Percentiles rank a stretch among this genome's conserved stretches.
phyloP scores from a whole-genome alignment of 2,888 invertebrate species.

The Peribatodes rhomboidaria region DNA sequence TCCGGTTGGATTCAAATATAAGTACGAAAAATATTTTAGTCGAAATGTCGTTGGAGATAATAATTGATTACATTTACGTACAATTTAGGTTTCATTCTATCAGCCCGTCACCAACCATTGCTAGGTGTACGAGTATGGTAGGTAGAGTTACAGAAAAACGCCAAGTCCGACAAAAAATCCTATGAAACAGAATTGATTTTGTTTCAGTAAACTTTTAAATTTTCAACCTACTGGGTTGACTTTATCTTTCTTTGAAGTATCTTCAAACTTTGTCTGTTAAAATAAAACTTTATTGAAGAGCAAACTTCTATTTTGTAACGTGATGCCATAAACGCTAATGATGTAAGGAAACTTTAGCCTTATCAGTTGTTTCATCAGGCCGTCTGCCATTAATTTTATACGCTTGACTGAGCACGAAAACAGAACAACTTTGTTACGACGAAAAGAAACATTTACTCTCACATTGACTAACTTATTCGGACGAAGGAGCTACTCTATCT shows the following conservation, averaged over 20 bases:
- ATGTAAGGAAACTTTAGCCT: slow-evolving; percentile 54
- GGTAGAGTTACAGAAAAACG: too few species aligned
- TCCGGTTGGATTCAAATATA: slow-evolving; percentile 23
- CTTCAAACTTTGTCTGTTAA: slow-evolving; percentile 16
- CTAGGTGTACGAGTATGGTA: too few species aligned
- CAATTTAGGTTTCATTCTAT: too few species aligned
- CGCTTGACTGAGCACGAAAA: slow-evolving; percentile 57
- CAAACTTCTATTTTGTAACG: slow-evolving; percentile 39
- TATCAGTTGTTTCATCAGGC: slow-evolving; percentile 59
- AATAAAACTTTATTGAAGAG: slow-evolving; percentile 16
- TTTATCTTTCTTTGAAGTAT: slow-evolving; percentile 18
- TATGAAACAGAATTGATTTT: neutral
- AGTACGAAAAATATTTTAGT: slow-evolving; percentile 9
- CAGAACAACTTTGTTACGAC: slow-evolving; percentile 62
- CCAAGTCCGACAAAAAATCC: neutral
- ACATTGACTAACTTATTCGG: slow-evolving; percentile 23
- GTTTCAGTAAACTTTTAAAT: neutral
- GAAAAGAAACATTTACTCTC: slow-evolving; percentile 51
- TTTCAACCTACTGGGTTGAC: neutral
- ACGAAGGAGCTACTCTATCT: slow-evolving; percentile 12
- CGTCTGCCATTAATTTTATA: slow-evolving; percentile 62
- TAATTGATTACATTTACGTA: neutral
- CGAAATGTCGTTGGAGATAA: neutral
- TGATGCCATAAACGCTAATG: slow-evolving; percentile 51
- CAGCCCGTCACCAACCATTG: too few species aligned